A percentile compares a stretch with the other conserved stretches of the same genome.
Conservation (phyloP, 92 coral and sea anemone genomes). For the Galaxea fascicularis region DNA sequence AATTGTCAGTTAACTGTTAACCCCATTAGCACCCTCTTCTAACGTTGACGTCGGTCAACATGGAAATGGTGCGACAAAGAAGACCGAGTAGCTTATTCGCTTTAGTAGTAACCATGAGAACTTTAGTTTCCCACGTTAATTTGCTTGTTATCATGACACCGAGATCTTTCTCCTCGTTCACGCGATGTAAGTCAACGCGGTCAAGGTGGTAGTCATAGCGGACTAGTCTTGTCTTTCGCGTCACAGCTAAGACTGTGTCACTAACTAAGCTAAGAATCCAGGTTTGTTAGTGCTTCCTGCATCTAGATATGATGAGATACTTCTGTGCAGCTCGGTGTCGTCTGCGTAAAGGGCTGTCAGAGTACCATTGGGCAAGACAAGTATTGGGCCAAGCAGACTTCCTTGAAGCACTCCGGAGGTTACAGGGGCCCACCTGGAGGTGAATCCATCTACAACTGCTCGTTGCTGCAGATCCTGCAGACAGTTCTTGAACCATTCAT, state of each 20-base stretch:
- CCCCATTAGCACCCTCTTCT: slow-evolving; percentile 26
- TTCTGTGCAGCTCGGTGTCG: slow-evolving; percentile 33
- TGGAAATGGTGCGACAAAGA: slow-evolving; percentile 2
- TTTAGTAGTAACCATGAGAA: slow-evolving; percentile 3
- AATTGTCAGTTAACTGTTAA: slow-evolving; percentile 47
- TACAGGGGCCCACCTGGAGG: slow-evolving; percentile 51
- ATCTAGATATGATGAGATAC: slow-evolving; percentile 14
- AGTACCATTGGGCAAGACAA: slow-evolving; percentile 9
- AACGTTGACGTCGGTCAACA: slow-evolving; percentile 17
- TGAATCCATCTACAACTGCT: slow-evolving; percentile 31
- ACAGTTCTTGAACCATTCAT: not conserved
- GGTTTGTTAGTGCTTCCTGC: slow-evolving; percentile 27
- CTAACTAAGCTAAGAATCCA: slow-evolving; percentile 22
- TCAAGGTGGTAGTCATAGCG: slow-evolving; percentile 8
- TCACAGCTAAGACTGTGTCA: slow-evolving; percentile 6
- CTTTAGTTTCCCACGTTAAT: slow-evolving; percentile 33
- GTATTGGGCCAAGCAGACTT: slow-evolving; percentile 18
- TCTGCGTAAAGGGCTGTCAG: slow-evolving; percentile 30
- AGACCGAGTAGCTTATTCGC: slow-evolving; percentile 25
- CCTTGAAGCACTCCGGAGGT: slow-evolving; percentile 51
- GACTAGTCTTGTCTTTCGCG: not conserved
- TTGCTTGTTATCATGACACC: slow-evolving; percentile 11
- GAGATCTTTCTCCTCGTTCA: slow-evolving; percentile 7
- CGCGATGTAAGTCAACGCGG: not conserved
- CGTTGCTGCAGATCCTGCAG: slow-evolving; percentile 42